Percentiles rank a stretch among this genome's conserved stretches.
phyloP scores from a whole-genome alignment of 2,797 vertebrate genomes.

The Brotula barbata region DNA sequence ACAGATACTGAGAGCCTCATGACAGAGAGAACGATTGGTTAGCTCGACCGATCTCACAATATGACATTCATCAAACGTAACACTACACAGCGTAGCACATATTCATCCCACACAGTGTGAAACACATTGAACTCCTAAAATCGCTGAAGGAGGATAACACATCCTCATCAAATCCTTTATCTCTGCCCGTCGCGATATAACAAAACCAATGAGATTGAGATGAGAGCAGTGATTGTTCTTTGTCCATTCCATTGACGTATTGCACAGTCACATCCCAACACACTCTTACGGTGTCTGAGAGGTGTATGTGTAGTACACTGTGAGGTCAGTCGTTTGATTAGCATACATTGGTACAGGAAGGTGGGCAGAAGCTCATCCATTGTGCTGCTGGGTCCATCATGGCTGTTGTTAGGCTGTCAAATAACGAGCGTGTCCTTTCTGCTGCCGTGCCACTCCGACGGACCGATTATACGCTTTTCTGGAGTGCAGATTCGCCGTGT shows the following conservation, averaged over 20 bases:
- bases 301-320: conserved; percentile 39
- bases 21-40: too few relatives aligned
- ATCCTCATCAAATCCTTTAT: too few relatives aligned
- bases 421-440: conserved; percentile 38
- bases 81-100: too few relatives aligned
- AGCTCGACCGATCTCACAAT: too few relatives aligned
- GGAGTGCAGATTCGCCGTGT: conserved; percentile 42
- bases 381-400: conserved; percentile 52
- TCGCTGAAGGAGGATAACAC: too few relatives aligned
- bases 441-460: conserved; percentile 21
- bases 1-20: too few relatives aligned
- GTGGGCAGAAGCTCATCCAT: conserved; percentile 47
- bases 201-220: conserved; percentile 51
- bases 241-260: conserved; percentile 29
- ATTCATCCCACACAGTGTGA: too few relatives aligned
- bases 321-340: conserved; percentile 60
- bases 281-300: conserved; percentile 22
- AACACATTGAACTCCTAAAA: too few relatives aligned
- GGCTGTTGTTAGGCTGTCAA: conserved; percentile 51
- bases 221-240: conserved; percentile 22
- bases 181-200: conserved; percentile 28
- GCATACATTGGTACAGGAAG: conserved; percentile 45
- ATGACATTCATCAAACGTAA: too few relatives aligned
- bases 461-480: conserved; percentile 30
- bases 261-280: conserved; percentile 30